Conservation (phyloP, 2,888 invertebrate species). For the Drosophila tanythrix region DNA sequence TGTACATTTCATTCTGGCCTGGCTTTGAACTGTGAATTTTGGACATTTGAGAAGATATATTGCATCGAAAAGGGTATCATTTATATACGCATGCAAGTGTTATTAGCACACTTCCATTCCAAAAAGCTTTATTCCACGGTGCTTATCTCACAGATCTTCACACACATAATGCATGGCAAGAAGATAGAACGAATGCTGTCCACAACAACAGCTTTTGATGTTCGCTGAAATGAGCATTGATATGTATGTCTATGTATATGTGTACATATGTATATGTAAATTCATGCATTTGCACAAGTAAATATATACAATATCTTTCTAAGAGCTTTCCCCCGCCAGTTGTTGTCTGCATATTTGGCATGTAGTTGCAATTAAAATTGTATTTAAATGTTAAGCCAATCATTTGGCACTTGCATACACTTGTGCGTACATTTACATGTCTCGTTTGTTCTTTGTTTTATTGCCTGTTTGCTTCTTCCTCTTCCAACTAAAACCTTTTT, state of each 20-base stretch:
- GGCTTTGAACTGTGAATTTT: not conserved
- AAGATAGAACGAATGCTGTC: constrained; percentile 18
- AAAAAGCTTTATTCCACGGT: constrained; percentile 27
- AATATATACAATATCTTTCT: constrained; percentile 14
- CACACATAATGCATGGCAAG: constrained; percentile 9
- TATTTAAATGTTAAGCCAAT: constrained; percentile 35
- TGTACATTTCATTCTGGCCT: not conserved
- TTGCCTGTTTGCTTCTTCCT: not conserved
- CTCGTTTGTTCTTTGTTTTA: constrained; percentile 8
- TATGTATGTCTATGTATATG: not conserved
- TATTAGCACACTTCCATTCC: not conserved
- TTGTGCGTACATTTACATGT: not conserved
- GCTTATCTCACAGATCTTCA: constrained; percentile 16
- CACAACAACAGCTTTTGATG: constrained; percentile 37
- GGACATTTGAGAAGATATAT: not conserved
- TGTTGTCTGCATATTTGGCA: constrained; percentile 15
- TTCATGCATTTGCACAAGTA: not conserved
- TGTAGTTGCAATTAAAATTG: constrained; percentile 57
- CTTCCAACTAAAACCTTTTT: constrained; percentile 6
- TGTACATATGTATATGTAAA: not conserved
- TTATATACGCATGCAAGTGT: not conserved
- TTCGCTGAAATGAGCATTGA: constrained; percentile 18
- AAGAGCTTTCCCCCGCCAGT: constrained; percentile 11
- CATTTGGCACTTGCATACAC: not conserved
- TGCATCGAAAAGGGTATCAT: not conserved